Base-by-base conservation (phyloP, 2,888 invertebrate genomes). In the Limnephilus marmoratus region DNA sequence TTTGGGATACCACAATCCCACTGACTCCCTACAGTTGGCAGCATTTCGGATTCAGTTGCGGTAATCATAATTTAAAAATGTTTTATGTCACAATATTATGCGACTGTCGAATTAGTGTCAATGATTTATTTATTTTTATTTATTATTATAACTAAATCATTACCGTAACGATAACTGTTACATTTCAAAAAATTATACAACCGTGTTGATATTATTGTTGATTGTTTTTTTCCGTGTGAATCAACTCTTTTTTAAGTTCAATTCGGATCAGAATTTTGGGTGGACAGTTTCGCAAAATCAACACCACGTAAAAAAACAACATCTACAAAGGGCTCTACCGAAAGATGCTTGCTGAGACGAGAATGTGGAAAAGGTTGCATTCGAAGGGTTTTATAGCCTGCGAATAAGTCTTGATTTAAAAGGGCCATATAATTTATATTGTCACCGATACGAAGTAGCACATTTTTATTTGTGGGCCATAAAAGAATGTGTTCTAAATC, bases 371-470 rank as follows among this genome's bases (percentile, higher is more conserved):
- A 82, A 18, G 82, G 82, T 82, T 82, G 34, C 82, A 82, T 34
- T 34, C 18, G 82, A 24, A 82, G 18, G 82, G 82, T 82, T 82
- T 82, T 82, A 82, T 82, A 34, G 82, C 82, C 7, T 34, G 34
- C 34, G 31, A 34, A 82, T 82, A 34, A 29, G 82, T 82, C 82
- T 82, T 82, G 82, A 82, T 82, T 82, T 82, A 82, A 82, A 82
- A 24, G 82, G 13, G 82, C 34, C 7, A 15, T 82, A 31, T 82
- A 82, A 34, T 82, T 82, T 82, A 82, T 34, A 15, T 9, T 68
- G 68, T n/a, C 68, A n/a, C 68, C 68, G 68, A 68, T 24, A 68
- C 24, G 24, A 9, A 68, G 68, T 24, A 24, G 24, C 68, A 68
- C 68, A 68, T 24, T 68, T 68, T 68, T 68, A 68, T 68, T 24